phyloP scores from a whole-genome alignment of 2,888 invertebrate species.

The Sicus ferrugineus region DNA sequence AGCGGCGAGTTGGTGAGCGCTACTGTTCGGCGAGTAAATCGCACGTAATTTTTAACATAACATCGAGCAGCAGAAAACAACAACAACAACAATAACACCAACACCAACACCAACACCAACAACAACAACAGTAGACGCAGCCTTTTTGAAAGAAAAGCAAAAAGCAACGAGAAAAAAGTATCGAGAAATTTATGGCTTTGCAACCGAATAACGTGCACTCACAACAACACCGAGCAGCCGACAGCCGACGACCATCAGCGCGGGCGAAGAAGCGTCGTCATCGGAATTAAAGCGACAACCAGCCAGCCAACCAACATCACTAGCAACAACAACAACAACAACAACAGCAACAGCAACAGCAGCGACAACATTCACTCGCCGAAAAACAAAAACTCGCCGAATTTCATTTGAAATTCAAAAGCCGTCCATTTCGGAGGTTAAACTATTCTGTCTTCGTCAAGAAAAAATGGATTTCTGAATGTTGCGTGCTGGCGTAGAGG shows the following conservation, averaged over 20 bases:
- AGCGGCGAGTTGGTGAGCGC: slow-evolving; percentile 8
- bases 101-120: slow-evolving; percentile 10
- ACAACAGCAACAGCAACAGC: background rate
- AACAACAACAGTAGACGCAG: background rate
- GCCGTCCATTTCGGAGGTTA: slow-evolving; percentile 60
- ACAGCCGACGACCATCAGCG: too few species aligned
- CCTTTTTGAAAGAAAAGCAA: background rate
- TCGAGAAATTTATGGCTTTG: slow-evolving; percentile 27
- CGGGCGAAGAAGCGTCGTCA: too few species aligned
- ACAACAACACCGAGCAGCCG: background rate
- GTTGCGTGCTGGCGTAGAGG: slow-evolving; percentile 39
- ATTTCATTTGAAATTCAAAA: slow-evolving; percentile 59
- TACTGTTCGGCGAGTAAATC: slow-evolving; percentile 23
- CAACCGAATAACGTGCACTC: slow-evolving; percentile 16
- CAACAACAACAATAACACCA: background rate
- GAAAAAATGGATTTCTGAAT: slow-evolving; percentile 58
- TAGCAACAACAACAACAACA: background rate
- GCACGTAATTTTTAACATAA: slow-evolving; percentile 28
- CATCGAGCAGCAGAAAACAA: slow-evolving; percentile 8
- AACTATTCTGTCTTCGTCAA: slow-evolving; percentile 63
- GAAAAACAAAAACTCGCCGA: slow-evolving; percentile 32
- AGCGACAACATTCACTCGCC: slow-evolving; percentile 5
- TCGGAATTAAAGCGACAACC: background rate
- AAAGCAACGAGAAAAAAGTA: background rate
- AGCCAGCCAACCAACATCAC: background rate